Evolutionary conservation across 1,140 invertebrate genomes (phyloP), one percentile per base, ranked within the genome.

Genomic region (Aricia agestis): DNA sequence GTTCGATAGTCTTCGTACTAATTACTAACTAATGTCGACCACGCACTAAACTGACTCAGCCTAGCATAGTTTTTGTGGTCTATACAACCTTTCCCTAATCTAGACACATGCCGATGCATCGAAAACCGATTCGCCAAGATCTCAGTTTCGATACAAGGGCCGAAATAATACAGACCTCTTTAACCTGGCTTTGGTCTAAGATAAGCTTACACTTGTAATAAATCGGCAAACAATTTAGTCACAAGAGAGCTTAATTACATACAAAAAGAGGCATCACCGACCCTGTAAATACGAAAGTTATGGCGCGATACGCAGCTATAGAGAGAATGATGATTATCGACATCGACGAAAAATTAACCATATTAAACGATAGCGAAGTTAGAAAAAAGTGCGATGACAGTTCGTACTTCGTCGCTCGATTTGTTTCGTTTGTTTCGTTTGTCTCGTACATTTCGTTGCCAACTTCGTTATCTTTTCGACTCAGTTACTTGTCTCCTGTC

Each of bases 1-100:
- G 32, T 41, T 63, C 58, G 9, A 17, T n/a, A 63, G 59, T 63
- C 59, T 63, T 69, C 31, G 32, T 69, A 69, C 45, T 32, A 17
- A 52, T 17, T 68, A 68, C 52, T 68, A 52, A 13, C 18, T 68
- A 68, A 19, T 52, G 67, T 52, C 31, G 31, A 66, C 65, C 10
- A 67, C 18, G 15, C 18, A 36, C 42, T 68, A 69, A 61, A 59
- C 58, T 10, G 58, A 59, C 58, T 15, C 11, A 15, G 11, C 45
- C 45, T 52, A 52, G 45, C 45, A 52, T 15, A 52, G 45, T 52
- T 67, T 36, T 32, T n/a, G 66, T 45, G 66, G 41, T 63, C 59
- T 63, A 25, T 63, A 63, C 59, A 63, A 63, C 59, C 59, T 63
- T 11, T 63, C 1, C 2, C 19, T 63, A 63, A 19, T 11, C 59